These are phyloP conservation scores for Holothuria leucospilota DNA, from an alignment of 53 echinoderm and acorn worm genomes.

Conservation along the genomic window DNA sequence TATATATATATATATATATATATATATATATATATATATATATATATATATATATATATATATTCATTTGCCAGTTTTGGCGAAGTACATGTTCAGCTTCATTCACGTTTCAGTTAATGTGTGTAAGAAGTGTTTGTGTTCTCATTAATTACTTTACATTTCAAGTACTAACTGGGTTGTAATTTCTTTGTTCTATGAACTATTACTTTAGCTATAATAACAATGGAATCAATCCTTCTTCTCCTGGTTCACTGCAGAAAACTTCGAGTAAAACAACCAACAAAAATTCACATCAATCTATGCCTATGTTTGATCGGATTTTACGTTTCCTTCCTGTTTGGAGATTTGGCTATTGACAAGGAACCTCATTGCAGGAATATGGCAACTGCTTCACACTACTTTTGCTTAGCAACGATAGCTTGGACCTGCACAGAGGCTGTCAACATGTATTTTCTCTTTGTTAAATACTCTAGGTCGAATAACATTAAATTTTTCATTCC, in stretches of 20 bases:
- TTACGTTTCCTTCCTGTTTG: background rate
- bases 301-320: constrained; percentile 18
- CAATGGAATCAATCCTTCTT: too few relatives aligned
- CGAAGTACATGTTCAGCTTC: too few relatives aligned
- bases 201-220: too few relatives aligned
- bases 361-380: background rate
- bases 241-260: constrained; percentile 1
- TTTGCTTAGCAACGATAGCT: background rate
- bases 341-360: background rate
- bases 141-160: too few relatives aligned
- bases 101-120: too few relatives aligned
- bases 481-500: background rate
- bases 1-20: too few relatives aligned
- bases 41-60: too few relatives aligned
- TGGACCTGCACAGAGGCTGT: constrained; percentile 15
- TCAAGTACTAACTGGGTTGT: too few relatives aligned
- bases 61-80: too few relatives aligned
- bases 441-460: constrained; percentile 13
- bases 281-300: constrained; percentile 15
- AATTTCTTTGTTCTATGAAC: too few relatives aligned
- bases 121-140: too few relatives aligned
- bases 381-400: background rate
- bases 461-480: background rate
- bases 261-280: constrained; percentile 21
- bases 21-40: too few relatives aligned